Base-by-base conservation (phyloP, 2,113 vertebrate genomes). In the Suncus etruscus region DNA sequence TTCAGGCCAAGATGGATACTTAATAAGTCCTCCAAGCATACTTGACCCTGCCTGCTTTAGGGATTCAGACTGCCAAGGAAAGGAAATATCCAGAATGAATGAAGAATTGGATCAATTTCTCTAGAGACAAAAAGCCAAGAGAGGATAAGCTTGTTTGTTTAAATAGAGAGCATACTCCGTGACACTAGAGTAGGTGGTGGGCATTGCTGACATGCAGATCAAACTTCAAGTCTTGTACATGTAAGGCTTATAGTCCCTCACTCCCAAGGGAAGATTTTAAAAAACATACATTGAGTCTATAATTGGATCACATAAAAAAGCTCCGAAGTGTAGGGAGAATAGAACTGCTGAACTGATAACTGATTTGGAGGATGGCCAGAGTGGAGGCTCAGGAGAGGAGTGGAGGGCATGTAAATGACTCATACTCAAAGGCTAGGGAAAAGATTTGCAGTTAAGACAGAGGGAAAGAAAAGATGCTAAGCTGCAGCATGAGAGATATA, bases 31-130 rank as follows among this genome's bases (percentile, higher is more conserved):
- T 78, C 47, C 45, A 45, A 31, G 61, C 16, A 82, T 51, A 8
- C 48, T 39, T 18, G 51, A 10, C 2, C 31, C 47, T 61, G 31
- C 22, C 48, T 32, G 32, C 74, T 80, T 70, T 29, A 82, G 78
- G 31, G 24, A 27, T 39, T 54, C 69, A 20, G 69, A 7, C 12
- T 5, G 16, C 14, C n/a, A 50, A 91, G 69, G 39, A 68, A 66
- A 86, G 39, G 6, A 47, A 90, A 83, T 81, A 68, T 12, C 47
- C 16, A 68, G 81, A 58, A 72, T 65, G 81, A 58, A 72, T 65
- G 78, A 29, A 86, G 20, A 16, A 16, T 18, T 63, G 80, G n/a
- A 73, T 81, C 29, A 45, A 90, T 15, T 72, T 68, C 69, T 74
- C 25, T 27, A 25, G 48, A 93, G 47, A 83, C 6, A 68, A 12